Percentiles rank a stretch among this genome's conserved stretches.
Evolutionary conservation across 2,888 invertebrate species (phyloP).

Genomic region (Dexiosoma caninum): DNA sequence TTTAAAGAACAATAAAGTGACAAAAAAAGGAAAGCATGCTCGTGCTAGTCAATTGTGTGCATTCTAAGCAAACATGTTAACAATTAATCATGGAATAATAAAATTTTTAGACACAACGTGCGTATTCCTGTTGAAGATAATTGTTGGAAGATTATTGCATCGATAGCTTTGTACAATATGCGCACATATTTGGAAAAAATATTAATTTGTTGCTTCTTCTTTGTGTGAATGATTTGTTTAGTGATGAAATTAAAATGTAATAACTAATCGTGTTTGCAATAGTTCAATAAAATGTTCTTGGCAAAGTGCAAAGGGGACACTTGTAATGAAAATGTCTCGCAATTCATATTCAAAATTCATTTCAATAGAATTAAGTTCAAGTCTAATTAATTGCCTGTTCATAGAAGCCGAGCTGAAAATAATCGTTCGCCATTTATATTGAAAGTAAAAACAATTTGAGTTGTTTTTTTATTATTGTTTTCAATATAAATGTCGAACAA

Average conservation of each 20-base stretch:
- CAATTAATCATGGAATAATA: slow-evolving; percentile 52
- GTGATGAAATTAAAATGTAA: too few relatives aligned
- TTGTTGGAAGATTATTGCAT: too few relatives aligned
- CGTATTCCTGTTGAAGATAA: slow-evolving; percentile 13
- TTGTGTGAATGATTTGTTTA: too few relatives aligned
- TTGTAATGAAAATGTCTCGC: too few relatives aligned
- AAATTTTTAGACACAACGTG: not conserved
- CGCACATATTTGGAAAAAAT: too few relatives aligned
- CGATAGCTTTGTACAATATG: too few relatives aligned
- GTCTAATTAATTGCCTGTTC: too few relatives aligned
- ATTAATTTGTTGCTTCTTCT: not conserved
- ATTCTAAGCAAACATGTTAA: slow-evolving; percentile 33
- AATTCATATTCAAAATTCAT: slow-evolving; percentile 29
- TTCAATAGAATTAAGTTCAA: slow-evolving; percentile 27
- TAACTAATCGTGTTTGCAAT: not conserved
- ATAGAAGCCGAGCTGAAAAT: too few relatives aligned
- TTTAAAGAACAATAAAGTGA: not conserved
- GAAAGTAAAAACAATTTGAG: too few relatives aligned
- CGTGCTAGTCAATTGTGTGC: slow-evolving; percentile 43
- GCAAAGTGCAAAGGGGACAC: not conserved
- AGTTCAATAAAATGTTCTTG: not conserved
- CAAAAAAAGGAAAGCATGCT: not conserved
- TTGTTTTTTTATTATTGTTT: too few relatives aligned
- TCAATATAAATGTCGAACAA: too few relatives aligned
- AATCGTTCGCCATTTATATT: too few relatives aligned